Percentiles rank a stretch among this genome's conserved stretches.
These are phyloP conservation scores for Saccostrea echinata DNA, from an alignment of 1,140 invertebrate genomes.

Conservation along the genomic window DNA sequence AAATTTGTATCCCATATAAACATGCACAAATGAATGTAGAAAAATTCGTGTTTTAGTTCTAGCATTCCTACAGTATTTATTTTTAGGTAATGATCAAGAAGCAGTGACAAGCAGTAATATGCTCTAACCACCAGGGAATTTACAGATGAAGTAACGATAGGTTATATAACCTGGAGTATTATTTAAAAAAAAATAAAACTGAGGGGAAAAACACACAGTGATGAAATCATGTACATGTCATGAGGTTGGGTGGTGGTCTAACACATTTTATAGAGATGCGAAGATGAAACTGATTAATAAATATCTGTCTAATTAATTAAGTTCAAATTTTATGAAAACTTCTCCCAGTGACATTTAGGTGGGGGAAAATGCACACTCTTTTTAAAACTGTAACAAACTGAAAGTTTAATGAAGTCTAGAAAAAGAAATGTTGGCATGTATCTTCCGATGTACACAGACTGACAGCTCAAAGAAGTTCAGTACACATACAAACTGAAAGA, in stretches of 20 bases:
- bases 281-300: no score
- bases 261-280: not conserved
- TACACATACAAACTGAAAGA: not conserved
- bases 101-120: slow-evolving; percentile 12
- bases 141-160: not conserved
- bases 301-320: no score
- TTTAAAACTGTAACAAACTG: no score
- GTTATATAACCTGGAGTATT: not conserved
- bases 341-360: no score
- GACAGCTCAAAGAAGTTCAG: not conserved
- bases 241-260: not conserved
- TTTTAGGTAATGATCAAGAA: not conserved
- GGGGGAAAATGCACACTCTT: no score
- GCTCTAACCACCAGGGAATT: not conserved
- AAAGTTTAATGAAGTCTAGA: no score
- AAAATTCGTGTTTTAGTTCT: no score
- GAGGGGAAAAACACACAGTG: not conserved
- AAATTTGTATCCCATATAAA: no score
- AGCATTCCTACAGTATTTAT: not conserved
- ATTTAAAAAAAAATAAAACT: not conserved
- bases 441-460: no score
- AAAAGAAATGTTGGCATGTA: no score
- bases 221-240: not conserved
- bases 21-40: no score
- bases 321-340: no score